phyloP scores from a whole-genome alignment of 2,113 vertebrate species.

The Columba livia region DNA sequence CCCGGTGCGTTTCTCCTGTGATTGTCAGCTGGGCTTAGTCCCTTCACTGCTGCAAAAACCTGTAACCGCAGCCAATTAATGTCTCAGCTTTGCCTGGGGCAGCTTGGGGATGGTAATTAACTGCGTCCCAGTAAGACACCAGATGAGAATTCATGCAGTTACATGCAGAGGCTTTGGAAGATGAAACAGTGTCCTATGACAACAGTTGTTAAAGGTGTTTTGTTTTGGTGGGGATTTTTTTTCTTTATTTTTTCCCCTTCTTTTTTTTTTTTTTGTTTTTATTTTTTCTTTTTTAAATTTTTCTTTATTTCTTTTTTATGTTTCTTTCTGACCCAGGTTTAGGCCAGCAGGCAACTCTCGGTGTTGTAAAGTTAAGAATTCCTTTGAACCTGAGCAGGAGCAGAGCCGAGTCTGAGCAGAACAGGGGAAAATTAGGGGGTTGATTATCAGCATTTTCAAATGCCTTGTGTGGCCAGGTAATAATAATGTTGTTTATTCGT shows the following conservation, averaged over 20 bases:
- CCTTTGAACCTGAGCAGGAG: neutral
- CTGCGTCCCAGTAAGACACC: constrained; percentile 5
- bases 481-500: neutral
- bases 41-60: rapidly evolving
- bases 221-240: no score
- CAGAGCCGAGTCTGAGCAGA: neutral
- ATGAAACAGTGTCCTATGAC: neutral
- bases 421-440: neutral
- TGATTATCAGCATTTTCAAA: neutral
- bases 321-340: neutral
- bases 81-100: constrained; percentile 8
- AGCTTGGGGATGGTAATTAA: constrained; percentile 28
- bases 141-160: constrained; percentile 28
- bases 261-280: neutral
- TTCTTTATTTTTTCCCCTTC: neutral
- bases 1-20: neutral
- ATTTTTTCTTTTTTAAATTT: neutral
- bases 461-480: neutral
- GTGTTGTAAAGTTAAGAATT: neutral
- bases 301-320: neutral
- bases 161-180: neutral
- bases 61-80: neutral
- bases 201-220: neutral
- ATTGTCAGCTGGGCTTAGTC: neutral
- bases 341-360: neutral